Base-by-base conservation (phyloP, 2,888 invertebrate species). In the Dorcus hopei region DNA sequence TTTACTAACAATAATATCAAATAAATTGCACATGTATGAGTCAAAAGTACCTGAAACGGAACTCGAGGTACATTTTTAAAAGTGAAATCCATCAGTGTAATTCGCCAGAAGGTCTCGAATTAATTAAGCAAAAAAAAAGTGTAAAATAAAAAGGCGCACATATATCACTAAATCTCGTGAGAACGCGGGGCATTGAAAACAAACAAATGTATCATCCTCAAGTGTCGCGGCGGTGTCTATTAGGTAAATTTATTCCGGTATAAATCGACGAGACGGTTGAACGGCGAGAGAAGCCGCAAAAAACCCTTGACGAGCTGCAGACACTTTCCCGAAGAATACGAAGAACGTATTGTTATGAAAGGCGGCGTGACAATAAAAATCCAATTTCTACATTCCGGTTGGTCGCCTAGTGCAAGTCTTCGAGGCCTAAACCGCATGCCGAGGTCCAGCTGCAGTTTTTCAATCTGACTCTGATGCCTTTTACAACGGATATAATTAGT, bases 351-450 rank as follows among this genome's bases (percentile, higher is more conserved):
- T 72, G 72, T 72, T 71, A 72, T 70, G 70, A 72, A 71, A 67
- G 62, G 68, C 68, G 66, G 70, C 70, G 73, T 72, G 75, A 75
- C 73, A 74, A 74, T 75, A 76, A 76, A 76, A 77, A 76, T 76
- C 72, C 74, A 74, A 74, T 76, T 74, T 74, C 71, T 71, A 66
- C 76, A 77, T 76, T 77, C 75, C 70, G 58, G 62, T 61, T 62
- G 68, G 68, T 69, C 68, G 68, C 61, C 59, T 61, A 63, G 59
- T 57, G 66, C 63, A 59, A 61, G 61, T 61, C 52, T 59, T 61
- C 62, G 61, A 57, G 55, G 49, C 39, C 19, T 42, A 42, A 45
- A 45, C 50, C 54, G 61, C 54, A 57, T 54, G 59, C 59, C 62
- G 48, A 38, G 52, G 45, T 45, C 45, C 45, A 11, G 14, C 19